phyloP scores from a whole-genome alignment of 2,888 invertebrate species.

The Galerucella pusilla region DNA sequence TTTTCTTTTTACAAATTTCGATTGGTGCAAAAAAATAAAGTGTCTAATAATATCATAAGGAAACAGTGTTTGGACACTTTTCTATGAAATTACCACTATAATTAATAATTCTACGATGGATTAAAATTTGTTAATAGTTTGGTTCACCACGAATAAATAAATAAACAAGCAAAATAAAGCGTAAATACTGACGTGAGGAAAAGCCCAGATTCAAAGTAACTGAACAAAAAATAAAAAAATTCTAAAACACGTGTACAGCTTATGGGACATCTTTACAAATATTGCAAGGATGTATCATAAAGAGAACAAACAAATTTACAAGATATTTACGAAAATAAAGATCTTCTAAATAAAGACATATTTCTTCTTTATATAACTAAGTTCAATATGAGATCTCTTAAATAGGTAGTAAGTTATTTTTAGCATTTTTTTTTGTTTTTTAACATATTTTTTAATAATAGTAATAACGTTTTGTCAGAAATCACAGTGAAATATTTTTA shows the following conservation, averaged over 20 bases:
- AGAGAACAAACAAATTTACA: conserved; percentile 47
- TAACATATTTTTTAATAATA: conserved; percentile 57
- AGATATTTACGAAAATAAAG: conserved; percentile 62
- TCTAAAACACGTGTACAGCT: conserved; percentile 42
- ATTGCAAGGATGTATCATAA: conserved; percentile 53
- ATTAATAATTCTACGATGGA: not conserved
- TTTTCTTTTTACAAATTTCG: too few relatives aligned
- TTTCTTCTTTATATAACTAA: conserved; percentile 59
- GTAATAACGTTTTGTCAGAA: conserved; percentile 65
- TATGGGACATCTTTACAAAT: conserved; percentile 56
- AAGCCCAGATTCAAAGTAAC: conserved; percentile 53
- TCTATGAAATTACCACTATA: conserved; percentile 5
- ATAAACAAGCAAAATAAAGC: conserved; percentile 7
- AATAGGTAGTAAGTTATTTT: conserved; percentile 64
- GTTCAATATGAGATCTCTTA: conserved; percentile 67
- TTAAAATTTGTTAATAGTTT: not conserved
- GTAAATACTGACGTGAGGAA: conserved; percentile 15
- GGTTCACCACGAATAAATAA: not conserved
- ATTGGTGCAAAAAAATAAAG: too few relatives aligned
- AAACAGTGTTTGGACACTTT: too few relatives aligned
- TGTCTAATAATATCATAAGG: too few relatives aligned
- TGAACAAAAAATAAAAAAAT: conserved; percentile 48
- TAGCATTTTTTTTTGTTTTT: conserved; percentile 56
- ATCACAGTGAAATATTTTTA: conserved; percentile 65
- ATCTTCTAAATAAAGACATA: conserved; percentile 61